These are phyloP conservation scores for Pyrochroa serraticornis DNA, from an alignment of 2,888 invertebrate species.

Conservation along the genomic window DNA sequence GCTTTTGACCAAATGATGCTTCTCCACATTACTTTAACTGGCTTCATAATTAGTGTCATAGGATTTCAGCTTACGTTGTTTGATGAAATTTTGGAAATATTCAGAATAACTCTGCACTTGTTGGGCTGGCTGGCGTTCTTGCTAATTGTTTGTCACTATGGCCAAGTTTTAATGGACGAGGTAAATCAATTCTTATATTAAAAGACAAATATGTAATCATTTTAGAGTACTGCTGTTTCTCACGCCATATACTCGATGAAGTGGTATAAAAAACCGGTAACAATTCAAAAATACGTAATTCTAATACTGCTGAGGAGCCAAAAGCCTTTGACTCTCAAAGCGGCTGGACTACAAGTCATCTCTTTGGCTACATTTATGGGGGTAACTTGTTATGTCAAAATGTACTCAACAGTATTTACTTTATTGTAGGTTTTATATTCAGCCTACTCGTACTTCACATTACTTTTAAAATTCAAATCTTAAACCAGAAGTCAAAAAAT, in stretches of 20 bases:
- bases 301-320: slow-evolving; percentile 42
- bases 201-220: slow-evolving; percentile 7
- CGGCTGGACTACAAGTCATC: slow-evolving; percentile 30
- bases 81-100: slow-evolving; percentile 37
- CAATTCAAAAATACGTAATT: slow-evolving; percentile 35
- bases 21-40: slow-evolving; percentile 45
- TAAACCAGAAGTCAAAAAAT: too few relatives aligned
- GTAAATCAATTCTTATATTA: slow-evolving; percentile 26
- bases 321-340: slow-evolving; percentile 33
- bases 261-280: slow-evolving; percentile 36
- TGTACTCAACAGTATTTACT: not conserved
- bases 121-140: slow-evolving; percentile 46
- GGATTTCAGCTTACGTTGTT: slow-evolving; percentile 34
- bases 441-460: slow-evolving; percentile 38
- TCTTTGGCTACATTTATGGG: slow-evolving; percentile 30
- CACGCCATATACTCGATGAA: slow-evolving; percentile 34
- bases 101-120: slow-evolving; percentile 44
- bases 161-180: slow-evolving; percentile 45
- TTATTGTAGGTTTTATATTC: slow-evolving; percentile 35
- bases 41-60: slow-evolving; percentile 44
- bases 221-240: slow-evolving; percentile 37
- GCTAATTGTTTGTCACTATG: slow-evolving; percentile 44
- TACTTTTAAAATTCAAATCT: slow-evolving; percentile 34
- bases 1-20: slow-evolving; percentile 45
- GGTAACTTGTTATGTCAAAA: slow-evolving; percentile 11